Evolutionary conservation across 1,140 invertebrate species (phyloP).

Genomic region (Papilio glaucus): DNA sequence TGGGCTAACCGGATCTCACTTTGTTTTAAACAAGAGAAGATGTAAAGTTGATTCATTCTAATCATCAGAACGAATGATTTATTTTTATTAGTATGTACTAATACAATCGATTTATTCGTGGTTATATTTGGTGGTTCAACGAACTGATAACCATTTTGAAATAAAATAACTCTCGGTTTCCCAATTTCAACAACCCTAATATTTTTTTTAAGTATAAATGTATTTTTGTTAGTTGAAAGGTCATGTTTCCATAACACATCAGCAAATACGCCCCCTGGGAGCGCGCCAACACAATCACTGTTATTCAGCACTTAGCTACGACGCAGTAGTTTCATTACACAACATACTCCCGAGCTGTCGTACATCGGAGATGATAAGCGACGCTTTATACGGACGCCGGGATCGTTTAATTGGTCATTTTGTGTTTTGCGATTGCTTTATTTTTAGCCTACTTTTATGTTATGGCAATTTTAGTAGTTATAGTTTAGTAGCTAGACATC

Average conservation of each 20-base stretch:
- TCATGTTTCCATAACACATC: slow-evolving; percentile 53
- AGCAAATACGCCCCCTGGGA: slow-evolving; percentile 72
- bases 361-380: slow-evolving; percentile 32
- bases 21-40: too few relatives aligned
- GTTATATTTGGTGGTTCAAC: too few relatives aligned
- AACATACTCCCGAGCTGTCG: slow-evolving; percentile 33
- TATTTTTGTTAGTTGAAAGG: slow-evolving; percentile 29
- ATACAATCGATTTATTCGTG: too few relatives aligned
- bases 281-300: slow-evolving; percentile 78
- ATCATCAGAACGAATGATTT: too few relatives aligned
- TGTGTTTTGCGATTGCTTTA: slow-evolving; percentile 1
- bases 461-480: not conserved
- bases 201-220: not conserved
- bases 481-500: not conserved
- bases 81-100: too few relatives aligned
- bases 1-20: too few relatives aligned
- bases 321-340: slow-evolving; percentile 51
- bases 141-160: too few relatives aligned
- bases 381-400: not conserved
- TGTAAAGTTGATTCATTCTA: too few relatives aligned
- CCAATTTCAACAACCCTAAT: slow-evolving; percentile 16
- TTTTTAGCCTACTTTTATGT: slow-evolving; percentile 3
- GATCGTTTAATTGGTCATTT: slow-evolving; percentile 17
- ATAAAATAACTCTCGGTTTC: too few relatives aligned
- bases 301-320: slow-evolving; percentile 72